Percentiles rank a stretch among this genome's conserved stretches.
Conservation (phyloP, 1,140 invertebrate genomes). For the Callitettix versicolor region DNA sequence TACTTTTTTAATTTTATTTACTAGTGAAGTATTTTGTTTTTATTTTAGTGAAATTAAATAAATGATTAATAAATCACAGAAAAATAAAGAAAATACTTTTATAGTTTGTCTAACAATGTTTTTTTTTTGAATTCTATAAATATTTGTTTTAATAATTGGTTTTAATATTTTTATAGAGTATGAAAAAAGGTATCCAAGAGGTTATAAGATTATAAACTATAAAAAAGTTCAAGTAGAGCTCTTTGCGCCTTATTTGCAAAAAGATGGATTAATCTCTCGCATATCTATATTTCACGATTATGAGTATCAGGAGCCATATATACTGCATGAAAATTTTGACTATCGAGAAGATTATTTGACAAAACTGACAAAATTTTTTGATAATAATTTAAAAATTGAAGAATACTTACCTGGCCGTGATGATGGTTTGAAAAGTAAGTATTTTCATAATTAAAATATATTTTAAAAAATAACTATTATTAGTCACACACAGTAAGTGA, state of each 20-base stretch:
- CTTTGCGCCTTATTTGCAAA: conserved; percentile 61
- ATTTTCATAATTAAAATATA: too few relatives aligned
- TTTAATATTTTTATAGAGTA: conserved; percentile 44
- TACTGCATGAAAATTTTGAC: conserved; percentile 56
- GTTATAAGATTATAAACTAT: conserved; percentile 57
- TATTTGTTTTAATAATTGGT: conserved; percentile 4
- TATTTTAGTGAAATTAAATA: too few relatives aligned
- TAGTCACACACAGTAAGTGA: too few relatives aligned
- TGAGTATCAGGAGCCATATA: conserved; percentile 44
- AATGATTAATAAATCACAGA: too few relatives aligned
- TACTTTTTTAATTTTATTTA: too few relatives aligned
- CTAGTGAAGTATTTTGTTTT: too few relatives aligned
- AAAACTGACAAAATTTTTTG: conserved; percentile 45
- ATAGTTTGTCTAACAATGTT: too few relatives aligned
- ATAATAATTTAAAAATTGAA: conserved; percentile 46
- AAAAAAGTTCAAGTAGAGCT: conserved; percentile 65
- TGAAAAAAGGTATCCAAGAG: conserved; percentile 59
- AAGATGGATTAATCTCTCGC: conserved; percentile 56
- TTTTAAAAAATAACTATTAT: too few relatives aligned
- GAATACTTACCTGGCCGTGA: conserved; percentile 53
- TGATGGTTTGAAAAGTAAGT: conserved; percentile 53
- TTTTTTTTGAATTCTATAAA: too few relatives aligned
- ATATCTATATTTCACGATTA: conserved; percentile 59
- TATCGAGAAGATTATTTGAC: conserved; percentile 57
- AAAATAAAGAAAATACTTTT: too few relatives aligned